Evolutionary conservation across 2,113 vertebrate species (phyloP), one percentile per base, ranked within the genome.

Genomic region (Callocephalon fimbriatum): DNA sequence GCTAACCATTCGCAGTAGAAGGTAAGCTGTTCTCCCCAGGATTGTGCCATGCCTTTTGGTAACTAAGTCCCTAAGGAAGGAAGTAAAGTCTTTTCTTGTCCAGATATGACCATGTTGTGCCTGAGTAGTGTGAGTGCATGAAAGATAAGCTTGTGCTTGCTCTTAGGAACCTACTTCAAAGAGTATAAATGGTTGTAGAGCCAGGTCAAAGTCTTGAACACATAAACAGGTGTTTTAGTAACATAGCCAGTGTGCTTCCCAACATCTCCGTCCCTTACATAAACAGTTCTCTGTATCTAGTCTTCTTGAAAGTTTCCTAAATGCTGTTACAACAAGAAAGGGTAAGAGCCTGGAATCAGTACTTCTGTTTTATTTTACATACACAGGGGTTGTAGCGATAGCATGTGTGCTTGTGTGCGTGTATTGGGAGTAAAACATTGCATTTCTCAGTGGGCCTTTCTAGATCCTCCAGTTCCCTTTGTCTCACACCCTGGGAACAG

Each of bases 311-410:
- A 86, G 53, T 16, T 96, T 71, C 66, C 22, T 19, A 32, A 70
- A 62, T 37, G n/a, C 11, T 37, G 4, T 58, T 73, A 13, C 14
- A 81, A 27, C 14, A 78, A 54, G 42, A 47, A 45, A 81, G 42
- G 9, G 12, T 9, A 22, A 88, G 15, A 40, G 19, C 9, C 19
- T 70, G 63, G 27, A 45, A 31, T 53, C 22, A 2, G 27, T 8
- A 18, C 27, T 9, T 80, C 12, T n/a, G 14, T 23, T 78, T 58
- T 71, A 15, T 14, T 68, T 63, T 45, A 5, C 35, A 42, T 6
- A 11, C 22, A 1, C 1, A 0, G 5, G 42, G 12, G 12, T 26
- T 65, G 74, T 1, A 12, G 66, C 40, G 37, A 8, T 15, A 76
- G 23, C 17, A 9, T 0, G 0, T 56, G 40, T 47, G 6, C 14